Percentiles rank a stretch among this genome's conserved stretches.
phyloP scores from a whole-genome alignment of 35 echinoderm and acorn worm genomes.

The Heliocidaris tuberculata region DNA sequence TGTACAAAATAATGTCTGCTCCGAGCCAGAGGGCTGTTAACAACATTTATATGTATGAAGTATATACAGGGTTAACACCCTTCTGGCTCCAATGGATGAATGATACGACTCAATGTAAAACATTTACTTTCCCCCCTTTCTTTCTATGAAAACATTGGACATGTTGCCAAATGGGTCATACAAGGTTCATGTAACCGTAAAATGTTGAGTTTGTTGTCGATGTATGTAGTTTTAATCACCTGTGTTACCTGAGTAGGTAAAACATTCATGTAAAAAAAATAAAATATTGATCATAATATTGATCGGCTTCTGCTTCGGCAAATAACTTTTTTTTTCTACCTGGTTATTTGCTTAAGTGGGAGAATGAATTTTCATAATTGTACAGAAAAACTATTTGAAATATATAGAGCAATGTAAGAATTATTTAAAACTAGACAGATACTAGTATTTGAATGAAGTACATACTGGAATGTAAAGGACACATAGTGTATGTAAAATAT shows the following conservation, averaged over 20 bases:
- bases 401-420: conserved; percentile 13
- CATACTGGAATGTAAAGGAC: conserved; percentile 1
- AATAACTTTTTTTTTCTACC: background rate
- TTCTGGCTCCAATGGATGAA: too few relatives aligned
- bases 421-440: conserved; percentile 6
- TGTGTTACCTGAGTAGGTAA: background rate
- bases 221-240: background rate
- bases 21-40: too few relatives aligned
- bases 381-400: conserved; percentile 4
- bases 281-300: background rate
- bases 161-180: background rate
- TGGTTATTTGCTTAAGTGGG: background rate
- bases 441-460: background rate
- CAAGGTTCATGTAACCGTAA: background rate
- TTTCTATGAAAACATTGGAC: conserved; percentile 3
- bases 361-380: background rate
- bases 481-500: conserved; percentile 1
- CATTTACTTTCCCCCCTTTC: background rate
- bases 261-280: background rate
- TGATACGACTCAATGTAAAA: too few relatives aligned
- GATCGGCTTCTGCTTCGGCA: background rate
- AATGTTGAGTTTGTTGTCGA: background rate
- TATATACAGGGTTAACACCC: too few relatives aligned
- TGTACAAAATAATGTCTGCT: too few relatives aligned
- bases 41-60: too few relatives aligned